phyloP scores from a whole-genome alignment of 2,797 vertebrate species.

The Sylvilagus floridanus region DNA sequence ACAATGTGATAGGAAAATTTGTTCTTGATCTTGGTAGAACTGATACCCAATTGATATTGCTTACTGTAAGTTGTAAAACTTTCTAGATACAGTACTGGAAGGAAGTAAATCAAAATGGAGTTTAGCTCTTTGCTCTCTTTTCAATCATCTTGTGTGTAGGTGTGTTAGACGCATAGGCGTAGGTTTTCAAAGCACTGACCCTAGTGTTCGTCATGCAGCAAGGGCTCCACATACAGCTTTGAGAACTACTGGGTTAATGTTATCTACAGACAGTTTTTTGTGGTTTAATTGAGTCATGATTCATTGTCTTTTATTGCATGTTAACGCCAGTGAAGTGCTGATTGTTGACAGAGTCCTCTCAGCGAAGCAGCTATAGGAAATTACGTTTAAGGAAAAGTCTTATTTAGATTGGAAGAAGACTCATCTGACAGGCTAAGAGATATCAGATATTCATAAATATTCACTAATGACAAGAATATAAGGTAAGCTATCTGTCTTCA shows the following conservation, averaged over 20 bases:
- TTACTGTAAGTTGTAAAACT: background rate
- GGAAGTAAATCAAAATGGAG: slow-evolving; percentile 10
- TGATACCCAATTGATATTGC: background rate
- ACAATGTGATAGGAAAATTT: background rate
- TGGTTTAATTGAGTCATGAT: slow-evolving; percentile 87
- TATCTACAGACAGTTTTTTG: slow-evolving; percentile 83
- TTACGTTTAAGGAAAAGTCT: slow-evolving; percentile 56
- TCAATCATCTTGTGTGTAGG: slow-evolving; percentile 53
- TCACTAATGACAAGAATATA: slow-evolving; percentile 53
- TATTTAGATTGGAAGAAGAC: slow-evolving; percentile 56
- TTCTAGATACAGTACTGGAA: background rate
- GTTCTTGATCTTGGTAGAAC: background rate
- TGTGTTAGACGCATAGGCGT: slow-evolving; percentile 69
- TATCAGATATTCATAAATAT: slow-evolving; percentile 58
- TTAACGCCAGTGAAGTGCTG: slow-evolving; percentile 83
- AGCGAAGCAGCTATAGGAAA: slow-evolving; percentile 76
- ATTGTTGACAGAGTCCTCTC: slow-evolving; percentile 86
- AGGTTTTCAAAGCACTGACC: slow-evolving; percentile 82
- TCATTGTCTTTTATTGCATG: slow-evolving; percentile 85
- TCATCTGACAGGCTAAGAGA: slow-evolving; percentile 29
- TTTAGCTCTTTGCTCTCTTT: slow-evolving; percentile 67
- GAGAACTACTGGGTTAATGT: slow-evolving; percentile 84
- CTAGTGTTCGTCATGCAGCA: slow-evolving; percentile 75
- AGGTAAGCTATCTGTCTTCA: slow-evolving; percentile 26
- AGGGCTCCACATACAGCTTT: slow-evolving; percentile 79